Percentiles rank a stretch among this genome's conserved stretches.
phyloP scores from a whole-genome alignment of 2,113 vertebrate species.

The Lophochroa leadbeateri region DNA sequence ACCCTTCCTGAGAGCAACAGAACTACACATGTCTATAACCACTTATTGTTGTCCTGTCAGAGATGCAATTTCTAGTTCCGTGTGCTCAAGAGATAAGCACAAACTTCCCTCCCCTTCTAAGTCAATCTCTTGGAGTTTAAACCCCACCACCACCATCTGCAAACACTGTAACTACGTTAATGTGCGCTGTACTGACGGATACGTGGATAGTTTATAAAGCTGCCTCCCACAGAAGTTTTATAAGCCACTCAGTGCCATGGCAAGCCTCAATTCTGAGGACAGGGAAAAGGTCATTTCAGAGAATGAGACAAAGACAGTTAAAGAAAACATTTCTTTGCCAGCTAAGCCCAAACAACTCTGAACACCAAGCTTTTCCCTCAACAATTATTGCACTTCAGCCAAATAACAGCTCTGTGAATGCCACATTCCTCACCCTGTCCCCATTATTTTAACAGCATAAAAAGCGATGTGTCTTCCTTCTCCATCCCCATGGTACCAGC shows the following conservation, averaged over 20 bases:
- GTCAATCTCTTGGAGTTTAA: background rate
- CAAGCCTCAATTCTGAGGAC: background rate
- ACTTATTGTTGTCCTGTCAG: background rate
- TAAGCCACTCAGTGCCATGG: background rate
- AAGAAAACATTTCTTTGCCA: background rate
- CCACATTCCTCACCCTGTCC: background rate
- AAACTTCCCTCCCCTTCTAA: background rate
- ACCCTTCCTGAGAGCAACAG: background rate
- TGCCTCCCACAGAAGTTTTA: background rate
- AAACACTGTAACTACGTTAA: background rate
- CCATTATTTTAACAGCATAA: background rate
- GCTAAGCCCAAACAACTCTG: background rate
- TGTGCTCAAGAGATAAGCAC: background rate
- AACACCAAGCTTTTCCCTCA: background rate
- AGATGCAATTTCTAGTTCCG: background rate
- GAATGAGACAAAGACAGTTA: background rate
- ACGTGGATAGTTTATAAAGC: background rate
- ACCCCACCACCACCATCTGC: background rate
- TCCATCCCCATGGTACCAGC: background rate
- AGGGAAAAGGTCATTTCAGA: background rate
- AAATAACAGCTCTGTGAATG: background rate
- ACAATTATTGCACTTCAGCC: background rate
- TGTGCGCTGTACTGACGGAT: rapidly evolving
- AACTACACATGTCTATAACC: background rate
- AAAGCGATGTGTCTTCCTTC: background rate